Evolutionary conservation across 2,797 vertebrate species (phyloP), one percentile per base, ranked within the genome.

Genomic region (Trachurus trachurus): DNA sequence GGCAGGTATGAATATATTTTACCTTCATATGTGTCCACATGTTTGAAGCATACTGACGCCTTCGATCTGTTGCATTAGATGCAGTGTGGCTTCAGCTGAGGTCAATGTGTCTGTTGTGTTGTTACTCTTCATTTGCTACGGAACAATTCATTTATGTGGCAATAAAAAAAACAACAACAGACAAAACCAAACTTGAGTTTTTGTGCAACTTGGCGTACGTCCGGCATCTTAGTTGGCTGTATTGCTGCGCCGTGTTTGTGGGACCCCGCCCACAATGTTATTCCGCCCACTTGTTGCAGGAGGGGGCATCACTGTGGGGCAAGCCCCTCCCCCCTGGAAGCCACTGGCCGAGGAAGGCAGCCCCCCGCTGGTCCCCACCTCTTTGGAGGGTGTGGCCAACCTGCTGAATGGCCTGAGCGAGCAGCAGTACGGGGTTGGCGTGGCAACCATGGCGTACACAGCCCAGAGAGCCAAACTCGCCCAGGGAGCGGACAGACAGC

Each of bases 391-490:
- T 92, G 95, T 98, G 95, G 93, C 96, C 93, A 94, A 90, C 93
- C 94, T 98, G 92, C 94, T 99, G 95, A 96, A 90, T 83, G 88
- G 94, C 94, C 97, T 97, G 94, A 96, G 95, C 85, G 94, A 97
- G 92, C 94, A 94, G 66, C 95, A 92, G 92, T 96, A 96, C 79
- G 96, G 96, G 65, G 95, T 96, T 87, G 96, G 98, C 90, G 96
- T 99, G 95, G 98, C 98, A 81, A 96, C 96, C 94, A 95, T 99
- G 97, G 98, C 97, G 82, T 99, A 98, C 95, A 96, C 97, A 50
- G 98, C 98, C 65, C 97, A 98, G 94, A 96, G 97, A 95, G 98
- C 98, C 96, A 99, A 99, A 95, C 96, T 98, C 84, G 87, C 97
- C 95, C 95, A 92, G 12, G 98, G 98, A 92, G 79, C 71, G 67